phyloP scores from a whole-genome alignment of 2,113 vertebrate genomes.

The Caretta caretta region DNA sequence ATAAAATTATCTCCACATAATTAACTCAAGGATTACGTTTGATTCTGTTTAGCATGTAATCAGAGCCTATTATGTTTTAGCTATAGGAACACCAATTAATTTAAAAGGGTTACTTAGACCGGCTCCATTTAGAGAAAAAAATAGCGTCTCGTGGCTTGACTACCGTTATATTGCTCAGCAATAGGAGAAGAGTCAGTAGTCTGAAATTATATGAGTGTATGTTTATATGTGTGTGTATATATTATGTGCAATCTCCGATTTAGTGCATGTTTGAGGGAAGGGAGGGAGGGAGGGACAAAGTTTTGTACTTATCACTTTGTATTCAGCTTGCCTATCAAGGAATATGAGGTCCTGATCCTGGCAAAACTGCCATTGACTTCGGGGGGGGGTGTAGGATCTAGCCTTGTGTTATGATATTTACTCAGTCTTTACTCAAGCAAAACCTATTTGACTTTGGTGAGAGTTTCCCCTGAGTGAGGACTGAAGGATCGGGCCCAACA shows the following conservation, averaged over 20 bases:
- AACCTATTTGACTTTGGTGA: not conserved
- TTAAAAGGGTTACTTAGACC: conserved; percentile 80
- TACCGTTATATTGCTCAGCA: not conserved
- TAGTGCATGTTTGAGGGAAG: not conserved
- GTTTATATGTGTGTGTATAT: not conserved
- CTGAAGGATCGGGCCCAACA: not conserved
- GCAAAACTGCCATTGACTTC: not conserved
- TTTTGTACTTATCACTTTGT: not conserved
- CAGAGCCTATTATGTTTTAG: conserved; percentile 86
- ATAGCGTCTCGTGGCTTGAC: conserved; percentile 10
- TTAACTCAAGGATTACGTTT: conserved; percentile 87
- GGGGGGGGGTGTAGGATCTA: not conserved
- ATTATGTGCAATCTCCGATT: not conserved
- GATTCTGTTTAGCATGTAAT: conserved; percentile 87
- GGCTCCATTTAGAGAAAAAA: conserved; percentile 42
- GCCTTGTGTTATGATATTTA: not conserved
- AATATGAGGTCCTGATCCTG: not conserved
- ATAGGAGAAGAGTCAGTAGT: not conserved
- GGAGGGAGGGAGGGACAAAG: not conserved
- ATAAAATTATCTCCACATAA: conserved; percentile 88
- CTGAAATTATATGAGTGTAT: not conserved
- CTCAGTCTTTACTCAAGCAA: not conserved
- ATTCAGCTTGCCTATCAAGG: not conserved
- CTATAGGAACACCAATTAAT: conserved; percentile 85
- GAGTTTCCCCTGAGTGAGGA: not conserved